Conservation (phyloP, 1,140 invertebrate species). For the Epicauta chinensis region DNA sequence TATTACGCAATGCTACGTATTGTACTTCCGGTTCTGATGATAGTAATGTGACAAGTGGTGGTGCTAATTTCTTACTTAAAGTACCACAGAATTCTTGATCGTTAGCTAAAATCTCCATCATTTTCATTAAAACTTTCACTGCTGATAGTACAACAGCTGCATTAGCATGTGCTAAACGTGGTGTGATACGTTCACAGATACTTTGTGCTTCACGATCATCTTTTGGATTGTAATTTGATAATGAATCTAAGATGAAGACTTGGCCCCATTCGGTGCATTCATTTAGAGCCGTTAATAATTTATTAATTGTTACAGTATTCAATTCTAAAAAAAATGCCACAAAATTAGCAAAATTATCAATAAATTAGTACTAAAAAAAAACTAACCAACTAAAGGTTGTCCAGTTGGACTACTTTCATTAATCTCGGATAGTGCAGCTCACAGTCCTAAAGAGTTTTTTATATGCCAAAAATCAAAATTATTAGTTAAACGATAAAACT, state of each 20-base stretch:
- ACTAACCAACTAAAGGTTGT: slow-evolving; percentile 80
- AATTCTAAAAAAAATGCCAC: slow-evolving; percentile 71
- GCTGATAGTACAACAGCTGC: slow-evolving; percentile 99
- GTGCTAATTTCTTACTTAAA: slow-evolving; percentile 94
- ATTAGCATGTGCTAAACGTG: slow-evolving; percentile 96
- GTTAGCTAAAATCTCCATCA: slow-evolving; percentile 93
- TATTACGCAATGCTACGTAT: slow-evolving; percentile 97
- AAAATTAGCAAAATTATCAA: not conserved
- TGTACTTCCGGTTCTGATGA: slow-evolving; percentile 99
- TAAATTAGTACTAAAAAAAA: not conserved
- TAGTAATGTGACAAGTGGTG: slow-evolving; percentile 95
- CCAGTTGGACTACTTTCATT: slow-evolving; percentile 94
- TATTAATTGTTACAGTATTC: slow-evolving; percentile 97
- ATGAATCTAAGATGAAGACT: slow-evolving; percentile 96
- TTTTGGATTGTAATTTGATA: slow-evolving; percentile 95
- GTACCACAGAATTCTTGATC: slow-evolving; percentile 93
- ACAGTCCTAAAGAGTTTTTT: too few relatives aligned
- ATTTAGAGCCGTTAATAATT: slow-evolving; percentile 95
- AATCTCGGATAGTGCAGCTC: slow-evolving; percentile 97
- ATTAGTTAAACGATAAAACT: too few relatives aligned
- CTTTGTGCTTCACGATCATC: slow-evolving; percentile 99
- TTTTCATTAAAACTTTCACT: slow-evolving; percentile 95
- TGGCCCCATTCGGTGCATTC: slow-evolving; percentile 99
- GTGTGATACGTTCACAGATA: slow-evolving; percentile 97
- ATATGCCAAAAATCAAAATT: too few relatives aligned